Base-by-base conservation (phyloP, 2,888 invertebrate species). In the Rosalia funebris region DNA sequence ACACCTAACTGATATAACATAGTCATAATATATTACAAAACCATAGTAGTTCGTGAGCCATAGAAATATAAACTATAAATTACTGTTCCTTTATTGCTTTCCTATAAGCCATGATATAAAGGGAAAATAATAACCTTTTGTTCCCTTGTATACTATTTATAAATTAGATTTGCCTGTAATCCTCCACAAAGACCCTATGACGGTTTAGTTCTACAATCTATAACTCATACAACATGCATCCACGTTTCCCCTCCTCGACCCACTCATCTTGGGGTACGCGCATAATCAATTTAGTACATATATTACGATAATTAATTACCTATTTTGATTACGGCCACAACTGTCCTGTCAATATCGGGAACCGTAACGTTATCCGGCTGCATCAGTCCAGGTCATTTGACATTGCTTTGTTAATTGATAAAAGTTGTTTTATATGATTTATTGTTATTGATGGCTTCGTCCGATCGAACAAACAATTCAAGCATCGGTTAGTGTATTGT, bases 361-460 rank as follows among this genome's bases (percentile, higher is more conserved):
- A 17, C 41, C 2, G 15, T 11, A 17, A 15, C 16, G n/a, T 41
- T 41, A 16, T 41, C 41, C 17, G 19, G 11, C 15, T 17, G 16
- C 17, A 16, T 16, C 41, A 15, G 16, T n/a, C 5, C 31, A 12
- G 42, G 11, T 34, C 53, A 53, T 53, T 42, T 42, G 53, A n/a
- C 53, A 4, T 11, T 3, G 32, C 15, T 7, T 12, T 31, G 52
- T 42, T 53, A 53, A 53, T 53, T 53, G 53, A 53, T 42, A 53
- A 53, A 53, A 53, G 53, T 53, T 53, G 53, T 53, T 53, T 17
- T 11, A 16, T 53, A 53, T 53, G 52, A 53, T 53, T 41, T 53
- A 41, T 53, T 53, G 42, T 53, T 42, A 53, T 42, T 32, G 53
- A 53, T 53, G 41, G 53, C 19, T 10, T 16, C 42, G 42, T 42